Evolutionary conservation across 2,797 vertebrate genomes (phyloP).

Genomic region (Poecilia gillii): DNA sequence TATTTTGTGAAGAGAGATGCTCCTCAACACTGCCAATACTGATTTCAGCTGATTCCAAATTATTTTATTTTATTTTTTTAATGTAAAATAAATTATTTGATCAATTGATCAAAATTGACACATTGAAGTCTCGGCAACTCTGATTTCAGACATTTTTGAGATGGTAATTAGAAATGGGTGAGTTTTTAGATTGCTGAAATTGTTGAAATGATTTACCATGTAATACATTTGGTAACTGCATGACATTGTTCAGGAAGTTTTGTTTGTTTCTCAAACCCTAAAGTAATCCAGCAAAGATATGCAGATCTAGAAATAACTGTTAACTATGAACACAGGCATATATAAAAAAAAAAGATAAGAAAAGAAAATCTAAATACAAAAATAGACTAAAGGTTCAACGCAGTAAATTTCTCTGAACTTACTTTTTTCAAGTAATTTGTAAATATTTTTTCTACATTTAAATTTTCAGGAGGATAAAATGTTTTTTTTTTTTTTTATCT

Average conservation of each 20-base stretch:
- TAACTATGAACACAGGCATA: background rate
- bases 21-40: background rate
- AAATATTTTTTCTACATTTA: background rate
- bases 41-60: background rate
- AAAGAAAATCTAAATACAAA: background rate
- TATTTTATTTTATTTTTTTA: too few relatives aligned
- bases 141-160: background rate
- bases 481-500: background rate
- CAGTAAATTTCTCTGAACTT: background rate
- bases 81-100: too few relatives aligned
- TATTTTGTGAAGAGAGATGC: background rate
- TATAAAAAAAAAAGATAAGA: background rate
- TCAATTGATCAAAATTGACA: too few relatives aligned
- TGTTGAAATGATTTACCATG: background rate
- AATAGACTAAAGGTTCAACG: background rate
- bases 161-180: background rate
- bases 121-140: too few relatives aligned
- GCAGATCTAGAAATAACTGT: background rate
- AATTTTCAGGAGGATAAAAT: background rate
- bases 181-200: background rate
- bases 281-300: background rate
- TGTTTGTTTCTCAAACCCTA: background rate
- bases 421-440: background rate
- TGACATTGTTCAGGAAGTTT: background rate
- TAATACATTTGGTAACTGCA: background rate